Base-by-base conservation (phyloP, 2,888 invertebrate genomes). In the Drosophila mimetica region DNA sequence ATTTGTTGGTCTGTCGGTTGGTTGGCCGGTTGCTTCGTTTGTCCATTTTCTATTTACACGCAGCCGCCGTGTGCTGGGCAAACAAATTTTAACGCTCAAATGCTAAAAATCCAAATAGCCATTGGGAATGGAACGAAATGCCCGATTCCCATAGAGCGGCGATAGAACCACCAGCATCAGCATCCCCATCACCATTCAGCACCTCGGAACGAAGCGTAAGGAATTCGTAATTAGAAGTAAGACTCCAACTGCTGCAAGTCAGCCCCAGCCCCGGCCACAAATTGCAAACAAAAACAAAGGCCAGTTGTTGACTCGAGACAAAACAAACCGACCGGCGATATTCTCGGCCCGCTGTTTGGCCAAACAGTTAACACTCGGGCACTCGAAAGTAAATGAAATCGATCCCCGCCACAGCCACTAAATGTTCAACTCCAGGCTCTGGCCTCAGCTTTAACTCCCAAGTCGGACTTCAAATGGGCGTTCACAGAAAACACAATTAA, bases 11-110 rank as follows among this genome's bases (percentile, higher is more conserved):
- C 18, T 22, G 64, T 54, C 32, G 30, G 52, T 47, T 32, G 8
- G 32, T 37, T 37, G 5, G 50, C 13, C 18, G 13, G n/a, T 57
- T 16, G n/a, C 51, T 53, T 46, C 36, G 41, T 70, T 61, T 70
- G 70, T 71, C 37, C 61, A 63, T 83, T 84, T 84, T 78, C 85
- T 84, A 80, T 80, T 80, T 84, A 81, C 82, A 66, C 85, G 71
- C 75, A 64, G 72, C 67, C 61, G 47, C 54, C 53, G 70, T 50
- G 37, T 37, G 71, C 72, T 72, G 39, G 69, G 71, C 70, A 84
- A 84, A 84, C 86, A 84, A 78, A 80, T 88, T 88, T 84, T 84
- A 88, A 84, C 84, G 84, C 83, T 88, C 78, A 83, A 84, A 86
- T 84, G 88, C 84, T 88, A 88, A 84, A 88, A 83, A 83, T 82